Conservation (phyloP, 2,113 vertebrate species). For the Arothron firmamentum region DNA sequence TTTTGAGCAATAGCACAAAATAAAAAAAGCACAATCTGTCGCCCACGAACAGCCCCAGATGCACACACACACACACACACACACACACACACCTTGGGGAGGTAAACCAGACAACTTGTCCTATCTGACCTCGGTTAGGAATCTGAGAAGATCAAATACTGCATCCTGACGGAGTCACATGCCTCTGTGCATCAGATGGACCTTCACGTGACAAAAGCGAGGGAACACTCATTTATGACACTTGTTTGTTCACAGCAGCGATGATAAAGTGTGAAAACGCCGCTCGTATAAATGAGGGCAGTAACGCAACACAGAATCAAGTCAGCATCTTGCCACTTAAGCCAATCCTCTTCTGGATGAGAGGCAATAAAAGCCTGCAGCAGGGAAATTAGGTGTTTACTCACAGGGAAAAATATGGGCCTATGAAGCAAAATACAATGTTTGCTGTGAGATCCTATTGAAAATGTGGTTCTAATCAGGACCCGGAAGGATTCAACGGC, state of each 20-base stretch:
- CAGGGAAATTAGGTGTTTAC: constrained; percentile 62
- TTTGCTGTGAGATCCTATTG: constrained; percentile 19
- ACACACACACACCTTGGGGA: not conserved
- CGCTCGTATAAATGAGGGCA: constrained; percentile 54
- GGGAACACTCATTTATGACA: not conserved
- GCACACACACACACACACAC: constrained; percentile 8
- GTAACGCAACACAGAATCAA: constrained; percentile 72
- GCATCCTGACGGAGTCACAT: constrained; percentile 30
- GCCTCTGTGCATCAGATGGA: constrained; percentile 21
- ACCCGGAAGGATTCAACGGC: too few species aligned
- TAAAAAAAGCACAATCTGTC: not conserved
- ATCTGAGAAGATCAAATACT: constrained; percentile 12
- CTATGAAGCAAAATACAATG: constrained; percentile 37
- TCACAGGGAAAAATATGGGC: constrained; percentile 58
- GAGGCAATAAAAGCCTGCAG: constrained; percentile 68
- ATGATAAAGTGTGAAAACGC: not conserved
- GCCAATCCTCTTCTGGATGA: constrained; percentile 64
- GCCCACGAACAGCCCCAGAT: not conserved
- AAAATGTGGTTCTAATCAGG: too few species aligned
- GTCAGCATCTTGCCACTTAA: constrained; percentile 69
- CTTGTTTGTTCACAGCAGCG: not conserved
- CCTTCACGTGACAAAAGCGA: constrained; percentile 1
- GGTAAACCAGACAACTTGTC: not conserved
- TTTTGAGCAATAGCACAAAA: not conserved
- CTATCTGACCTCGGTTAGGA: constrained; percentile 10